Percentiles rank a stretch among this genome's conserved stretches.
These are phyloP conservation scores for Eleutherodactylus coqui DNA, from an alignment of 2,797 vertebrate genomes.

Conservation along the genomic window DNA sequence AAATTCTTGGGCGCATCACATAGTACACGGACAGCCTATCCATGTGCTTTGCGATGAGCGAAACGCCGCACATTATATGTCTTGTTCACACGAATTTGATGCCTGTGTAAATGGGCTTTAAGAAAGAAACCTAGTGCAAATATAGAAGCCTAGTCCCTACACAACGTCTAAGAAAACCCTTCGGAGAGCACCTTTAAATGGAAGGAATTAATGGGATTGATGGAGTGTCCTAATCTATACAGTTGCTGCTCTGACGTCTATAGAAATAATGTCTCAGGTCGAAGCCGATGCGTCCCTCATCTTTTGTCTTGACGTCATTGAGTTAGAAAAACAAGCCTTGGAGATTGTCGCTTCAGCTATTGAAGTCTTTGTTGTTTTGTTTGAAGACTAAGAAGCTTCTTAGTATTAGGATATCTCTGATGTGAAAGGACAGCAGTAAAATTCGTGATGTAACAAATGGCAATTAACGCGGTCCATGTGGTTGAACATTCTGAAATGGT, in stretches of 20 bases:
- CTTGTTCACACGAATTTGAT: too few species aligned
- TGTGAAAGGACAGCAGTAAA: background rate
- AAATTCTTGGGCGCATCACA: too few species aligned
- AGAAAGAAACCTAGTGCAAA: too few species aligned
- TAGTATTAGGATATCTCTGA: constrained; percentile 2
- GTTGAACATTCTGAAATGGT: background rate
- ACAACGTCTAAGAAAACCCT: too few species aligned
- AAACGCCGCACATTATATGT: too few species aligned
- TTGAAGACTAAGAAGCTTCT: background rate
- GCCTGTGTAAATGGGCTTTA: too few species aligned
- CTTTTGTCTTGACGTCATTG: constrained; percentile 57
- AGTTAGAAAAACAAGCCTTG: constrained; percentile 31
- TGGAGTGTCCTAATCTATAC: background rate
- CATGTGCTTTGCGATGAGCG: too few species aligned
- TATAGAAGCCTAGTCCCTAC: too few species aligned
- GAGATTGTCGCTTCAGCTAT: background rate
- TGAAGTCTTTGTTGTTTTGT: background rate
- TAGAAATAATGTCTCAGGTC: background rate
- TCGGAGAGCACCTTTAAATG: background rate
- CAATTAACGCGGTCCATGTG: background rate
- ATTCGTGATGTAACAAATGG: background rate
- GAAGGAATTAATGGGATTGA: background rate
- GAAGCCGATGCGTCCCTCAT: background rate
- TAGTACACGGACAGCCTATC: too few species aligned
- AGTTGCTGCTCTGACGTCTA: constrained; percentile 25